Base-by-base conservation (phyloP, 92 coral and sea anemone species). In the Siderastrea radians region DNA sequence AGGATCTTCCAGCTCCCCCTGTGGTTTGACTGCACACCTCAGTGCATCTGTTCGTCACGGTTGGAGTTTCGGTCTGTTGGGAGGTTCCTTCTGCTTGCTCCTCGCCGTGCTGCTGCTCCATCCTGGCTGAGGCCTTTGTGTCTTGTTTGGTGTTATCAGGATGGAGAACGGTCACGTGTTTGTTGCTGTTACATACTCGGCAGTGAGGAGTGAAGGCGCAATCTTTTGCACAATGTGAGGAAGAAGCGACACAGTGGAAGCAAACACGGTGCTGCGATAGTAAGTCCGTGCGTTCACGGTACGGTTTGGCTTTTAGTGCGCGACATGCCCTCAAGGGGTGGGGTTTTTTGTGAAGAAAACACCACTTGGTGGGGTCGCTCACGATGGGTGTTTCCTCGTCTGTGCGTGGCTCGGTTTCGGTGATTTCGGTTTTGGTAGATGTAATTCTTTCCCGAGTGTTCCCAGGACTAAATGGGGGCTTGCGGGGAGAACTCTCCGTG, bases 251-350 rank as follows among this genome's bases (percentile, higher is more conserved):
- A 19, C 94, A 91, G 64, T 52, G 81, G 50, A 58, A 91, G 16
- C 91, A 91, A 3, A 91, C 59, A n/a, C 51, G 47, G 52, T 91
- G 55, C 85, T 84, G 88, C 15, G 86, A 68, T 14, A 88, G 69
- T 62, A 91, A 53, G 54, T 53, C 69, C 59, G n/a, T 88, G 57
- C 82, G 65, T 47, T 88, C 90, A 3, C 17, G 3, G 7, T 76
- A 66, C 8, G 92, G 71, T 64, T 79, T 88, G 7, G 61, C 62
- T 61, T 73, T 48, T 16, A 88, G 81, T 6, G 65, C 88, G 9
- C 93, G 92, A 53, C 95, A 92, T 3, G 44, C 72, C 3, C 78
- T 72, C 55, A 89, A 49, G 64, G 95, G 93, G 85, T 84, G 86
- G 13, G 93, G 88, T 14, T 51, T 89, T 38, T 89, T 68, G 75